Evolutionary conservation across 2,797 vertebrate species (phyloP), one percentile per base, ranked within the genome.

Genomic region (Chaenodraco wilsoni): DNA sequence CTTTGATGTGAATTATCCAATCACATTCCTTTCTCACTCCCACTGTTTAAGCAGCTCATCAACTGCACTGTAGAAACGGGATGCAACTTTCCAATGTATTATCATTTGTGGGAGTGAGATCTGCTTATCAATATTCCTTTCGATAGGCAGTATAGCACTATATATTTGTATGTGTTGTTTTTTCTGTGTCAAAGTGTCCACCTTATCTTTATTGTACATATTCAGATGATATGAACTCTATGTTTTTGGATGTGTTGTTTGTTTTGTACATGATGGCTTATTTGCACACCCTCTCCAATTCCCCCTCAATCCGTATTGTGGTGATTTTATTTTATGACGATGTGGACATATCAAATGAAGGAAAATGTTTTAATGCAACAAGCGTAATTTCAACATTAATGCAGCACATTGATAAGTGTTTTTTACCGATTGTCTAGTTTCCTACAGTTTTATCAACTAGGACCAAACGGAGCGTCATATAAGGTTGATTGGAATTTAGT

Each of bases 271-370:
- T 86, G 79, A 90, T 81, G 88, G 93, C 91, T 95, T 91, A 91
- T 94, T 95, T 95, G 94, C 94, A 95, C 95, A 94, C 90, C 89
- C 93, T 94, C 89, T 91, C 84, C 86, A 70, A 60, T 52, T 27
- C 72, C 57, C 60, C 60, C 51, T 72, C 72, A 70, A 69, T 78
- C 74, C 81, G 84, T 85, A 54, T 74, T 73, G 79, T 90, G 49
- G 62, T 89, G 79, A 88, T 87, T 89, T 90, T 84, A 77, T 75
- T 86, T 88, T 79, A 50, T 77, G 46, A 65, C 73, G 56, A 60
- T 52, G 73, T 86, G 78, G 54, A 87, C 74, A 81, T 86, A 87
- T 89, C 73, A 73, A 80, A 82, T 85, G 88, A 92, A 84, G 74
- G 60, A 89, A 83, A 50, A 13, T 50, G 46, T 72, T 74, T 74